Conservation (phyloP, 1,140 invertebrate species). For the Bombus turneri region DNA sequence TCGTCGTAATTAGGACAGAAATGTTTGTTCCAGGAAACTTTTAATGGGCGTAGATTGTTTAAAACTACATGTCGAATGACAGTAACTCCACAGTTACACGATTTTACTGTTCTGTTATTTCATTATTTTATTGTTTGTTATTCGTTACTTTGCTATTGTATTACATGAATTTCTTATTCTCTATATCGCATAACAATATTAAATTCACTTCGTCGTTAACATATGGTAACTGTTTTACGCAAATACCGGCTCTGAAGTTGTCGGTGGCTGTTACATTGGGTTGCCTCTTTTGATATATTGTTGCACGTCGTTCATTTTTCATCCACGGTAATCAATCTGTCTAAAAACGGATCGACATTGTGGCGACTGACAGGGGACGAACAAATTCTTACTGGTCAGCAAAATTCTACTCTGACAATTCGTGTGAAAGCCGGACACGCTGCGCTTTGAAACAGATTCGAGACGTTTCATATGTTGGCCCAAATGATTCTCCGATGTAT, state of each 20-base stretch:
- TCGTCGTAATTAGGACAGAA: neutral
- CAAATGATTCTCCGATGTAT: neutral
- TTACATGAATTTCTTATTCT: neutral
- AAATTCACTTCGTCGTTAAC: neutral
- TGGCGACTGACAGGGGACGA: slow-evolving; percentile 28
- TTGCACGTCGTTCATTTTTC: slow-evolving; percentile 4
- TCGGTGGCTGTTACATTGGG: neutral
- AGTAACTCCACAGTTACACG: no score
- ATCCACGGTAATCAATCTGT: slow-evolving; percentile 36
- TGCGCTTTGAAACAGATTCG: slow-evolving; percentile 2
- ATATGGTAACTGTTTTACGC: neutral
- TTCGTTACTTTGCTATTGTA: neutral
- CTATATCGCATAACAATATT: neutral
- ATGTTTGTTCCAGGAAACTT: neutral
- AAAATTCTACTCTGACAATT: slow-evolving; percentile 17
- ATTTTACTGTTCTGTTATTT: no score
- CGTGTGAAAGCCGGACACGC: neutral
- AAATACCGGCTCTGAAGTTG: neutral
- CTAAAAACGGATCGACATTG: slow-evolving; percentile 34
- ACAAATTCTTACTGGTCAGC: slow-evolving; percentile 40
- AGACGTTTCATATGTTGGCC: neutral
- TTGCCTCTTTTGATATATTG: slow-evolving; percentile 24
- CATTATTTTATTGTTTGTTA: no score
- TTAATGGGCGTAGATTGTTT: neutral
- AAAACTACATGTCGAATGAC: no score